phyloP scores from a whole-genome alignment of 2,888 invertebrate genomes.

The Clostera curtula region DNA sequence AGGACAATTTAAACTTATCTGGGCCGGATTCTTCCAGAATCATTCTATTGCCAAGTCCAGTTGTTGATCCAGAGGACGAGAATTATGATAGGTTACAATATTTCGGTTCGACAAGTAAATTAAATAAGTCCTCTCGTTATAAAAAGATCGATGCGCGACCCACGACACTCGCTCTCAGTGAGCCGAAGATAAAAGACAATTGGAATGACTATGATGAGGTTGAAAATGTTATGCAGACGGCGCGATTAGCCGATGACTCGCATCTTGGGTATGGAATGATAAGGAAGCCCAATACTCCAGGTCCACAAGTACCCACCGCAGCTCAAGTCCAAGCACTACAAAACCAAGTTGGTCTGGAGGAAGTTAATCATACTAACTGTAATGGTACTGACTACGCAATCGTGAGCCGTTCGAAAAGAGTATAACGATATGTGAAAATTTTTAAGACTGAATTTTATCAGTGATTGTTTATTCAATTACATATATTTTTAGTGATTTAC shows the following conservation, averaged over 20 bases:
- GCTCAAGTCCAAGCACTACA: conserved; percentile 66
- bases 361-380: conserved; percentile 80
- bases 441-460: conserved; percentile 47
- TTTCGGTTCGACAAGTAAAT: conserved; percentile 84
- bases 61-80: conserved; percentile 68
- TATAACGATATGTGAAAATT: conserved; percentile 60
- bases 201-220: conserved; percentile 88
- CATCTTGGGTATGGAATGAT: conserved; percentile 87
- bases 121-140: conserved; percentile 77
- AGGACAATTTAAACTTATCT: conserved; percentile 59
- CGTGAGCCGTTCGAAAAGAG: conserved; percentile 89
- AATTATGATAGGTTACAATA: conserved; percentile 88
- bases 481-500: not conserved
- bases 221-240: conserved; percentile 79
- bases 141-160: conserved; percentile 80
- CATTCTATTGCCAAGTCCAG: conserved; percentile 67
- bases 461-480: conserved; percentile 36
- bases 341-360: conserved; percentile 59
- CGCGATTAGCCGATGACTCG: conserved; percentile 85
- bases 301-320: conserved; percentile 68
- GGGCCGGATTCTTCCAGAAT: conserved; percentile 72
- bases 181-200: conserved; percentile 62
- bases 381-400: conserved; percentile 88
- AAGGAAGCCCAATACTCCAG: conserved; percentile 77
- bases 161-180: conserved; percentile 62